These are phyloP conservation scores for Alentia gelatinosa DNA, from an alignment of 2,888 invertebrate species.

Conservation along the genomic window DNA sequence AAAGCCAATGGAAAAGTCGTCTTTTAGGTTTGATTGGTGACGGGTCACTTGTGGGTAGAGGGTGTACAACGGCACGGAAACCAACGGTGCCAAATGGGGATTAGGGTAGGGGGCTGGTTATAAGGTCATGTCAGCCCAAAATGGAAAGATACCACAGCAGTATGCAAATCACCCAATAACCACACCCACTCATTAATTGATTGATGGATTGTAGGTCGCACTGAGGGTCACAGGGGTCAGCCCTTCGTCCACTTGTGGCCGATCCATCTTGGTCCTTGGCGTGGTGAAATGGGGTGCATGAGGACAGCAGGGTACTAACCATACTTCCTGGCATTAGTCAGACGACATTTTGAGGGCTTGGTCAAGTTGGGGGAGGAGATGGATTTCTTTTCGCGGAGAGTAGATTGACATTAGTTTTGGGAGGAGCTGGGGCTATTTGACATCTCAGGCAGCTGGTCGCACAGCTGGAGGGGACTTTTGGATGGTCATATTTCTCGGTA, in stretches of 20 bases:
- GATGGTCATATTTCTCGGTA: constrained; percentile 28
- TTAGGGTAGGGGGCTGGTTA: not conserved
- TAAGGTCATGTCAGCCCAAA: no score
- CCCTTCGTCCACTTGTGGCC: not conserved
- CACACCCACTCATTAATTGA: not conserved
- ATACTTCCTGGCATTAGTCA: constrained; percentile 29
- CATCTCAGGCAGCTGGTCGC: not conserved
- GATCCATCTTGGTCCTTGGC: not conserved
- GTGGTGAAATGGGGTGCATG: not conserved
- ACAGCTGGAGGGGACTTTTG: not conserved
- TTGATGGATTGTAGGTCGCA: not conserved
- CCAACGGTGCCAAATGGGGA: no score
- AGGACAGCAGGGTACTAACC: not conserved
- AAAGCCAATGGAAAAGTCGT: no score
- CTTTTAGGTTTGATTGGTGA: no score
- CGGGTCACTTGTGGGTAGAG: no score
- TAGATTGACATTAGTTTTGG: not conserved
- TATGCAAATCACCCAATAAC: no score
- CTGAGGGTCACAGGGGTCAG: not conserved
- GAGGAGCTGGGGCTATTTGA: not conserved
- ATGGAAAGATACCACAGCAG: no score
- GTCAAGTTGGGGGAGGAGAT: not conserved
- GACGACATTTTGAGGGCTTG: not conserved
- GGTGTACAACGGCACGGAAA: no score
- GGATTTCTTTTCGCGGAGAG: not conserved